phyloP scores from a whole-genome alignment of 2,797 vertebrate species.

The Sardinella longiceps region DNA sequence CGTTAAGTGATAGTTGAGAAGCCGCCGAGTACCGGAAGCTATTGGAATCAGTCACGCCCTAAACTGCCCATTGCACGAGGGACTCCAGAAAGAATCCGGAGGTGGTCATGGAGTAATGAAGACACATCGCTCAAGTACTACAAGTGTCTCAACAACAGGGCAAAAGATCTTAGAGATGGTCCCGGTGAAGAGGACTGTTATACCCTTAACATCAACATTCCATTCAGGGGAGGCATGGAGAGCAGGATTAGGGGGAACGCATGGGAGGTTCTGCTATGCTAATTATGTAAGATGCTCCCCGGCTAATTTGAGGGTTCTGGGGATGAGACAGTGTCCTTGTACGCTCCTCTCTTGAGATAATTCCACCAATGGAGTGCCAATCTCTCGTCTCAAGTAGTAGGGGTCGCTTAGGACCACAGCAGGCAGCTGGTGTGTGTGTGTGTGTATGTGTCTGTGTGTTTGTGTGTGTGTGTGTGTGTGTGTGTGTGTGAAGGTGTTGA shows the following conservation, averaged over 20 bases:
- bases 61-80: background rate
- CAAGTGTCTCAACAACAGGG: background rate
- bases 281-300: conserved; percentile 49
- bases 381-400: conserved; percentile 74
- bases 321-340: conserved; percentile 71
- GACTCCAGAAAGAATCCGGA: background rate
- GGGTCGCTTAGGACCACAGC: conserved; percentile 75
- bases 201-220: background rate
- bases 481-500: background rate
- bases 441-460: background rate
- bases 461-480: background rate
- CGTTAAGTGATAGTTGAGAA: conserved; percentile 24
- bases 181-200: conserved; percentile 12
- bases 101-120: background rate
- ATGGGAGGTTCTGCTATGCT: conserved; percentile 43
- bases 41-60: background rate
- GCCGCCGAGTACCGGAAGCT: background rate
- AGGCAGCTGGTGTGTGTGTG: conserved; percentile 37
- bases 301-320: conserved; percentile 66
- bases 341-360: conserved; percentile 72
- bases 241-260: background rate
- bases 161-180: background rate
- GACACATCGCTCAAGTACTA: background rate
- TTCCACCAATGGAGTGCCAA: conserved; percentile 73
- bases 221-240: background rate